Percentiles rank a stretch among this genome's conserved stretches.
Evolutionary conservation across 1,140 invertebrate genomes (phyloP).

Genomic region (Drosophila setifemur): DNA sequence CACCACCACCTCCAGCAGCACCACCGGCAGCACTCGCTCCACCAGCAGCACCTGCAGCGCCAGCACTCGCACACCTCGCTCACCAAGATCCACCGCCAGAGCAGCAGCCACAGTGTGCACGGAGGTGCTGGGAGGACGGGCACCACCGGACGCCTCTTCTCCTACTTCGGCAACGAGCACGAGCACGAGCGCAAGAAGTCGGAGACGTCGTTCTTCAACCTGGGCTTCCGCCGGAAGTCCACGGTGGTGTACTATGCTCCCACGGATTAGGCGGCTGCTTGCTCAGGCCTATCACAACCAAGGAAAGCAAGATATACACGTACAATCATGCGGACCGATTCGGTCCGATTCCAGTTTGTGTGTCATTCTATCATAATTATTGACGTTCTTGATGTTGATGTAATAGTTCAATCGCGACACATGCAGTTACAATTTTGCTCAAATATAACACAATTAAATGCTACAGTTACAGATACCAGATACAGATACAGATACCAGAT

Average conservation of each 20-base stretch:
- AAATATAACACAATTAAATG: slow-evolving; percentile 62
- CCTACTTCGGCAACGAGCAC: slow-evolving; percentile 79
- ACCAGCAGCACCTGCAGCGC: slow-evolving; percentile 67
- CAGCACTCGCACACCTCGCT: slow-evolving; percentile 74
- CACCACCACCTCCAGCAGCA: slow-evolving; percentile 51
- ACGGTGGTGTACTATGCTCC: slow-evolving; percentile 78
- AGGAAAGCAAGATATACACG: slow-evolving; percentile 1
- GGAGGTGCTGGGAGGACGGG: slow-evolving; percentile 36
- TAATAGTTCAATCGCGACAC: slow-evolving; percentile 58
- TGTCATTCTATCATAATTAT: slow-evolving; percentile 37
- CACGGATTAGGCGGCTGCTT: slow-evolving; percentile 32
- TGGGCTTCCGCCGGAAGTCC: slow-evolving; percentile 78
- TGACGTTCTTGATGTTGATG: slow-evolving; percentile 65
- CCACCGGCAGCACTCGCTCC: slow-evolving; percentile 46
- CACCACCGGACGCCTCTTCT: slow-evolving; percentile 68
- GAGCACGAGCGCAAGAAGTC: slow-evolving; percentile 79
- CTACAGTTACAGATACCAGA: slow-evolving; percentile 28
- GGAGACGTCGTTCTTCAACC: slow-evolving; percentile 79
- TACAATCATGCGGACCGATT: slow-evolving; percentile 50
- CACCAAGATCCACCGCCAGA: slow-evolving; percentile 68
- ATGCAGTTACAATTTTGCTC: slow-evolving; percentile 75
- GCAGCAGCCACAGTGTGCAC: slow-evolving; percentile 66
- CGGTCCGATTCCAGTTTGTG: slow-evolving; percentile 1
- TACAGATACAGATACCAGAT: slow-evolving; percentile 8
- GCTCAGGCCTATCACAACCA: slow-evolving; percentile 43